A percentile compares a stretch with the other conserved stretches of the same genome.
phyloP scores from a whole-genome alignment of 1,140 invertebrate genomes.

The Eciton burchellii region DNA sequence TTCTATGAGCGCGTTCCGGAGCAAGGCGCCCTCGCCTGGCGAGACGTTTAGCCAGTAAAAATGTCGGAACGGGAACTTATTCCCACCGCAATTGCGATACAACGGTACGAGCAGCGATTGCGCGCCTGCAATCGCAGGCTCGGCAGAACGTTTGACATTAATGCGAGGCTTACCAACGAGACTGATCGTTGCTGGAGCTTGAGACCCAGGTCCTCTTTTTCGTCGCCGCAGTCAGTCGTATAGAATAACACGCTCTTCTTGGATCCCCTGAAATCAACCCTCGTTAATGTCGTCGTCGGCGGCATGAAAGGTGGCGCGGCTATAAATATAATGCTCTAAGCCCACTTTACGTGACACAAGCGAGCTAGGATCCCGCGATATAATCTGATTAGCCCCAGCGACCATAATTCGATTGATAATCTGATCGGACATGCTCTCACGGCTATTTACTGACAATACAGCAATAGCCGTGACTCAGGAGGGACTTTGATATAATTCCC shows the following conservation, averaged over 20 bases:
- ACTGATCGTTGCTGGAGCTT: slow-evolving; percentile 81
- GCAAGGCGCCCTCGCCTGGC: too few relatives aligned
- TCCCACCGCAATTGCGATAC: background rate
- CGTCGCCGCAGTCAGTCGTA: slow-evolving; percentile 82
- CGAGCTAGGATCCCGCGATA: slow-evolving; percentile 7
- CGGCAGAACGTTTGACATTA: slow-evolving; percentile 17
- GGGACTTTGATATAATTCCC: slow-evolving; percentile 1
- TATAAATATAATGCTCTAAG: background rate
- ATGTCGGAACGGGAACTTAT: too few relatives aligned
- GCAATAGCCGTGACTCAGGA: background rate
- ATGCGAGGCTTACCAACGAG: slow-evolving; percentile 78
- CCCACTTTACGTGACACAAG: slow-evolving; percentile 13
- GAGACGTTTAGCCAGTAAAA: too few relatives aligned
- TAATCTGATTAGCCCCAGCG: slow-evolving; percentile 50
- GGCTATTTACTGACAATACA: slow-evolving; percentile 1
- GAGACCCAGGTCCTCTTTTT: slow-evolving; percentile 79
- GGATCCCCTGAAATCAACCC: slow-evolving; percentile 78
- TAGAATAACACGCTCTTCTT: slow-evolving; percentile 83
- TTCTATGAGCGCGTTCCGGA: too few relatives aligned
- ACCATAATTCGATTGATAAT: slow-evolving; percentile 50
- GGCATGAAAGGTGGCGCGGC: background rate
- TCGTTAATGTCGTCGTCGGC: slow-evolving; percentile 19
- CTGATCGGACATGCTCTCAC: slow-evolving; percentile 29
- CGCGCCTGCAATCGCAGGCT: background rate
- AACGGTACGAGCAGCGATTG: background rate